Evolutionary conservation across 2,888 invertebrate genomes (phyloP).

Genomic region (Cantharis lateralis): DNA sequence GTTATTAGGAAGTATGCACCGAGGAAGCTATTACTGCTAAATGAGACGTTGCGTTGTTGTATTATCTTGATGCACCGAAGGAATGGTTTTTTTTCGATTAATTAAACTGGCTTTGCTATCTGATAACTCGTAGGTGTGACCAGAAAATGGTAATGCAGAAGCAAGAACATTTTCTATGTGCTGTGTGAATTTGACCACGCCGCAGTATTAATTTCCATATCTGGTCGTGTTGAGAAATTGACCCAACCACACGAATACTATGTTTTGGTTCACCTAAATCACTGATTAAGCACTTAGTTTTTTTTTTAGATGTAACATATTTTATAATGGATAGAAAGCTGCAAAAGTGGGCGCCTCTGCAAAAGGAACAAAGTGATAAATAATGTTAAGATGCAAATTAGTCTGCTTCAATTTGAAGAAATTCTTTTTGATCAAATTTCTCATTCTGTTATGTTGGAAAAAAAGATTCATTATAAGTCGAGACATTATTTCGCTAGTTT

Average conservation of each 20-base stretch:
- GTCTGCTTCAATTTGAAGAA: background rate
- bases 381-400: background rate
- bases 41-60: background rate
- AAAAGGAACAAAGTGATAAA: background rate
- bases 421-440: background rate
- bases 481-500: conserved; percentile 43
- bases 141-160: background rate
- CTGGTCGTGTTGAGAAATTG: background rate
- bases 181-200: background rate
- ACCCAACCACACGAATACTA: background rate
- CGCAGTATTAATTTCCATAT: background rate
- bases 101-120: background rate
- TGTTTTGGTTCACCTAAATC: background rate
- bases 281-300: background rate
- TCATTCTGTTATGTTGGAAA: conserved; percentile 31
- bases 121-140: background rate
- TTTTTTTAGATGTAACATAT: background rate
- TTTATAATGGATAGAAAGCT: background rate
- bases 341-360: background rate
- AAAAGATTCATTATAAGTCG: conserved; percentile 47
- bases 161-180: background rate
- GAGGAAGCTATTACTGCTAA: background rate
- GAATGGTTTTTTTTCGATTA: background rate
- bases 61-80: background rate
- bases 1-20: background rate